Evolutionary conservation across 2,113 vertebrate species (phyloP).

Genomic region (Rynchops niger): DNA sequence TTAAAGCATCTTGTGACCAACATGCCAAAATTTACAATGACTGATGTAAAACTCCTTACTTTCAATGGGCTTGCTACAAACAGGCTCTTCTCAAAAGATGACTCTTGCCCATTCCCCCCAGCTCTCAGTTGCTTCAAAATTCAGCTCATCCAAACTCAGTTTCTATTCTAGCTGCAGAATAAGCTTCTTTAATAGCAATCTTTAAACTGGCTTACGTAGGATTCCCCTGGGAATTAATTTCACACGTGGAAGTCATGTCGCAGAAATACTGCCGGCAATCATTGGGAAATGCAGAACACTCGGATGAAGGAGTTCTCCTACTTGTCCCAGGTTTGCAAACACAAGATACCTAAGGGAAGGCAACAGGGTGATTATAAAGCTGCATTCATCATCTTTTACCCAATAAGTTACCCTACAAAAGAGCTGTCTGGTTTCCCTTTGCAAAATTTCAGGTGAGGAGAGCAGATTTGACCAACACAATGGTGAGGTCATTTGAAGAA

Average conservation of each 20-base stretch:
- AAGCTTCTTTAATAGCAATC: not conserved
- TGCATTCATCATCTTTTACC: not conserved
- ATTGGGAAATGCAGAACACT: constrained; percentile 68
- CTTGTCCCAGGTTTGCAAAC: constrained; percentile 81
- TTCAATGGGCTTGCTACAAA: not conserved
- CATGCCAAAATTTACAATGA: not conserved
- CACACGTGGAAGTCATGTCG: constrained; percentile 76
- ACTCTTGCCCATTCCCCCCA: not conserved
- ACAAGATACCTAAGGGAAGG: constrained; percentile 79
- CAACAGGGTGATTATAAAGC: not conserved
- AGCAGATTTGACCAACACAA: not conserved
- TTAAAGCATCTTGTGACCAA: not conserved
- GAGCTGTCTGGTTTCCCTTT: not conserved
- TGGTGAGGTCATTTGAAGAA: not conserved
- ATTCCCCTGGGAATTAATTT: constrained; percentile 59
- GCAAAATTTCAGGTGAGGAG: not conserved
- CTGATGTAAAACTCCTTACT: not conserved
- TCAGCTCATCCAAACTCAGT: not conserved
- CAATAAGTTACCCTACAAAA: not conserved
- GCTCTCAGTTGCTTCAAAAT: not conserved
- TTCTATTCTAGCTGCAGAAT: not conserved
- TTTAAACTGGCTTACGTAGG: constrained; percentile 52
- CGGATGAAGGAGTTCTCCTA: not conserved
- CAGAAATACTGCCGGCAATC: constrained; percentile 76
- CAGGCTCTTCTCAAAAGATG: not conserved